These are phyloP conservation scores for Aurelia sp. DNA, from an alignment of 30 jellyfish, hydroid and myxozoan genomes.

Conservation along the genomic window DNA sequence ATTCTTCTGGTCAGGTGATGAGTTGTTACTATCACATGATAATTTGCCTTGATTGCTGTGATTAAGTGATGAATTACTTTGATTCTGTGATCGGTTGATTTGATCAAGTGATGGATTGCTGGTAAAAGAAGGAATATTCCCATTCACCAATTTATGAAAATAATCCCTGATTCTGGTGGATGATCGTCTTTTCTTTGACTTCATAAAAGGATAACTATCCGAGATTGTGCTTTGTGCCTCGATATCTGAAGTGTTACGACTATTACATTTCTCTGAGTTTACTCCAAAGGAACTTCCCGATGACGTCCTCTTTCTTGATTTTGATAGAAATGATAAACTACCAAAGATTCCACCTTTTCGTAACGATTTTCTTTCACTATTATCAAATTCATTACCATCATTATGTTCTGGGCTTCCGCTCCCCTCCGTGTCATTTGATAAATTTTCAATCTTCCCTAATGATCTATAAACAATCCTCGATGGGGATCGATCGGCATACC, in stretches of 20 bases:
- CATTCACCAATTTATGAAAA: slow-evolving; percentile 48
- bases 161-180: slow-evolving; percentile 44
- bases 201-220: slow-evolving; percentile 4
- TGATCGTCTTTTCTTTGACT: not conserved
- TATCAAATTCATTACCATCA: no score
- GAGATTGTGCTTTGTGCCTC: not conserved
- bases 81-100: not conserved
- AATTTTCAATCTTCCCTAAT: slow-evolving; percentile 30
- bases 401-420: no score
- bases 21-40: no score
- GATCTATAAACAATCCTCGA: slow-evolving; percentile 59
- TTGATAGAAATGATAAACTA: not conserved
- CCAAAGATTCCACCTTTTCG: no score
- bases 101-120: not conserved
- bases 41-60: no score
- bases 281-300: not conserved
- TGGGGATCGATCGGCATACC: slow-evolving; percentile 3
- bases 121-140: slow-evolving; percentile 1
- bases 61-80: no score
- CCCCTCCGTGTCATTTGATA: not conserved
- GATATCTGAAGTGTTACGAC: not conserved
- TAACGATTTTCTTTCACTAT: no score
- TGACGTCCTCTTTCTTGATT: not conserved
- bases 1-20: no score
- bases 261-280: not conserved